These are phyloP conservation scores for Ptychochromis oligacanthus DNA, from an alignment of 2,113 vertebrate genomes.

Conservation along the genomic window DNA sequence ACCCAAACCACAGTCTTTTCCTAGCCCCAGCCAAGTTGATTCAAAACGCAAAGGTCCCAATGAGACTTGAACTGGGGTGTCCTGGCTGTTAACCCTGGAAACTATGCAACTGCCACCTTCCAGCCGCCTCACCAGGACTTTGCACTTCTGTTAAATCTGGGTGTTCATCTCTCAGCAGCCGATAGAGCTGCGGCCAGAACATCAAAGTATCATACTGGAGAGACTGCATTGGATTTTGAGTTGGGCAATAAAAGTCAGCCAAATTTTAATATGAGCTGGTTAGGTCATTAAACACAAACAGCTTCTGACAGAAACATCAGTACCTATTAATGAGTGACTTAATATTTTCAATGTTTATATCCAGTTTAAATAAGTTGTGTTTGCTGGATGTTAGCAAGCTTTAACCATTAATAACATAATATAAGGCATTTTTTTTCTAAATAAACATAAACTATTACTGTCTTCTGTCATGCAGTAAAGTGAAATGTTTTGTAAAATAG, in stretches of 20 bases:
- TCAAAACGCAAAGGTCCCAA: too few relatives aligned
- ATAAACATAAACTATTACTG: background rate
- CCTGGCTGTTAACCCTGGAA: background rate
- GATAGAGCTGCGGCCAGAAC: background rate
- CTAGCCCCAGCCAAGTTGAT: background rate
- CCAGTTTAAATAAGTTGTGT: too few relatives aligned
- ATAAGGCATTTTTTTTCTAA: background rate
- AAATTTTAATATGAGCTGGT: background rate
- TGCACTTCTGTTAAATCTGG: too few relatives aligned
- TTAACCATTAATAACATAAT: background rate
- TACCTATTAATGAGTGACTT: background rate
- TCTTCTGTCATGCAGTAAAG: background rate
- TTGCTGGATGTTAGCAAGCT: too few relatives aligned
- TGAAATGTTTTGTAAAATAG: background rate
- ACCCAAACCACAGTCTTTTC: background rate
- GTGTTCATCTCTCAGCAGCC: background rate
- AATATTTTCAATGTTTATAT: too few relatives aligned
- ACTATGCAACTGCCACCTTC: too few relatives aligned
- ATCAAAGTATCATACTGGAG: background rate
- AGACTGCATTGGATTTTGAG: background rate
- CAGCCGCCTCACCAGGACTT: too few relatives aligned
- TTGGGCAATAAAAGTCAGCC: background rate
- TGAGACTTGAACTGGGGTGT: fast-evolving
- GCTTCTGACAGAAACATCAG: background rate
- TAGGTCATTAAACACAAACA: background rate